Evolutionary conservation across 2,113 vertebrate species (phyloP), one percentile per base, ranked within the genome.

Genomic region (Tichodroma muraria): DNA sequence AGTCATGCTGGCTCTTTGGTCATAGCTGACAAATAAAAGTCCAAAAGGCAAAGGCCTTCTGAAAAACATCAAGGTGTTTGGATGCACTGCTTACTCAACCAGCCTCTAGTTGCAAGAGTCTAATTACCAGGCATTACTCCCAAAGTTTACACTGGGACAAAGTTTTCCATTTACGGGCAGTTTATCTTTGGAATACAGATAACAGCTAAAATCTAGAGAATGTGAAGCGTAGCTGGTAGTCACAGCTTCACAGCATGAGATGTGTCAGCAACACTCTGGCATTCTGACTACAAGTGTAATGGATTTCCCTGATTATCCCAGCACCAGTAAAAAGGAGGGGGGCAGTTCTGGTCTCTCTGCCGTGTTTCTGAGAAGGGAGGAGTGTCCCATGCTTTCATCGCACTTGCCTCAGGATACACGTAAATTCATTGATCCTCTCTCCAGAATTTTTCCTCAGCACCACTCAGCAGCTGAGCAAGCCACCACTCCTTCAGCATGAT

Each of bases 31-130:
- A 90, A 91, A 85, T 13, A 54, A 2, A 79, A 85, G 88, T 90
- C 68, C 79, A 91, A 90, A 91, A 94, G 64, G 88, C 85, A 96
- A 93, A 95, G 76, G 76, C 76, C 79, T 69, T 49, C 53, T 84
- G 65, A 56, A 81, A 89, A 89, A 81, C 63, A 68, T 38, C 27
- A 5, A 10, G 30, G 65, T 49, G 70, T 71, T 33, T 31, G 61
- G 78, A 92, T 81, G 70, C 65, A 21, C 38, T 40, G 68, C 87
- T 95, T 86, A 86, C 87, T 78, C 87, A 90, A 57, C 50, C 83
- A 35, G 17, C 28, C 42, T 80, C 71, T 68, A 37, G 33, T 4
- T 83, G 54, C 73, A 80, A 77, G 64, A 60, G 73, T 63, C 42
- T 75, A 17, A 81, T 86, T 63, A 78, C 42, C 47, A 92, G 50